These are phyloP conservation scores for Zingel zingel DNA, from an alignment of 2,113 vertebrate genomes.

Conservation along the genomic window DNA sequence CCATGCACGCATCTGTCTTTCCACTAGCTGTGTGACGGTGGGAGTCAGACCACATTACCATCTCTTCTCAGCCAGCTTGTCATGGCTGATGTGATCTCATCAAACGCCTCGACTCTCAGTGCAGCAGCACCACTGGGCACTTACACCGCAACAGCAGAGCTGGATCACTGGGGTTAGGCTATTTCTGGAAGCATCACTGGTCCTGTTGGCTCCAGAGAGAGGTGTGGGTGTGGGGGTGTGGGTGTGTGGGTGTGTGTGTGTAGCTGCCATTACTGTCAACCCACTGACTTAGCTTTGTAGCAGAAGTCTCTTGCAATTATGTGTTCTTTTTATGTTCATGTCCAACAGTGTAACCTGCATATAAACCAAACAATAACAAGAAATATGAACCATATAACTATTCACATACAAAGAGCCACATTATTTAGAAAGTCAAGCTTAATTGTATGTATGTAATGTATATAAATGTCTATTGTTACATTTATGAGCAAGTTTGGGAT, in stretches of 20 bases:
- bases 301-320: slow-evolving; percentile 15
- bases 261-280: slow-evolving; percentile 23
- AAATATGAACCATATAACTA: background rate
- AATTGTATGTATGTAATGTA: background rate
- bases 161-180: slow-evolving; percentile 66
- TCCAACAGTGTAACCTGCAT: background rate
- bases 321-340: slow-evolving; percentile 3
- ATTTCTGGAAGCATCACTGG: slow-evolving; percentile 73
- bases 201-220: slow-evolving; percentile 40
- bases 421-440: background rate
- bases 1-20: slow-evolving; percentile 40
- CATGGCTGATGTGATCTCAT: slow-evolving; percentile 67
- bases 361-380: background rate
- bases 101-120: slow-evolving; percentile 51
- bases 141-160: slow-evolving; percentile 41
- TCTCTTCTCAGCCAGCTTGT: slow-evolving; percentile 51
- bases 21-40: slow-evolving; percentile 32
- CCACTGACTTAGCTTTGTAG: slow-evolving; percentile 30
- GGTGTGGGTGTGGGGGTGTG: slow-evolving; percentile 10
- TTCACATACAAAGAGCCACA: background rate
- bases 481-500: background rate
- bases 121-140: slow-evolving; percentile 52
- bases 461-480: background rate
- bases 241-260: slow-evolving; percentile 6
- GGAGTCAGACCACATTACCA: slow-evolving; percentile 55